phyloP scores from a whole-genome alignment of 2,113 vertebrate genomes.

The Pungitius pungitius region DNA sequence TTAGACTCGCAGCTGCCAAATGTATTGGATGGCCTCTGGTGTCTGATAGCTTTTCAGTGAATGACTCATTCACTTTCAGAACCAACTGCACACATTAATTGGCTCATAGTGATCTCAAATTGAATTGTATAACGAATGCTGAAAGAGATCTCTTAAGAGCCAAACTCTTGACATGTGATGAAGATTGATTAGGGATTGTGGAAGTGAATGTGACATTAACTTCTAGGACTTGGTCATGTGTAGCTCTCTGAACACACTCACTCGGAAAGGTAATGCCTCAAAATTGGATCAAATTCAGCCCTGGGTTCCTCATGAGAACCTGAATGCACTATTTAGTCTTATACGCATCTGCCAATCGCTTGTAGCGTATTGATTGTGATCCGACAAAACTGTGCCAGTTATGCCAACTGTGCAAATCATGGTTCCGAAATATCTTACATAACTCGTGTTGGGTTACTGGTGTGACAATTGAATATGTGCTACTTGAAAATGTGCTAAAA shows the following conservation, averaged over 20 bases:
- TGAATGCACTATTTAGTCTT: background rate
- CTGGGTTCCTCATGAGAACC: background rate
- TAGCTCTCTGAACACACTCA: constrained; percentile 1
- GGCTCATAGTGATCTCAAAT: background rate
- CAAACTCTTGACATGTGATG: no score
- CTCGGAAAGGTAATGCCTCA: background rate
- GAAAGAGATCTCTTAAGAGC: no score
- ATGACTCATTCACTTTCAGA: background rate
- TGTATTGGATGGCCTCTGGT: background rate
- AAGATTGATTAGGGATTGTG: no score
- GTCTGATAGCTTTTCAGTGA: background rate
- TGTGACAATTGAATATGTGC: background rate
- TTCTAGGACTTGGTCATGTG: background rate
- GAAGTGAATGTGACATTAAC: background rate
- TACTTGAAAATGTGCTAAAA: no score
- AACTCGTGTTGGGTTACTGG: background rate
- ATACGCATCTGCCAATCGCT: background rate
- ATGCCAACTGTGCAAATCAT: no score
- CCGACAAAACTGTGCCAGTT: background rate
- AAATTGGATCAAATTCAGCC: background rate
- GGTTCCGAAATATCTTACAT: no score
- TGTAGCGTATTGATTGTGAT: background rate
- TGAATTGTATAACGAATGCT: background rate
- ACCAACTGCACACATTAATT: background rate
- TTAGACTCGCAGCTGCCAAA: constrained; percentile 4